A percentile compares a stretch with the other conserved stretches of the same genome.
These are phyloP conservation scores for Halisarca cf. caerulea DNA, from an alignment of 37 sponge, comb jelly and placozoan genomes.

Conservation along the genomic window DNA sequence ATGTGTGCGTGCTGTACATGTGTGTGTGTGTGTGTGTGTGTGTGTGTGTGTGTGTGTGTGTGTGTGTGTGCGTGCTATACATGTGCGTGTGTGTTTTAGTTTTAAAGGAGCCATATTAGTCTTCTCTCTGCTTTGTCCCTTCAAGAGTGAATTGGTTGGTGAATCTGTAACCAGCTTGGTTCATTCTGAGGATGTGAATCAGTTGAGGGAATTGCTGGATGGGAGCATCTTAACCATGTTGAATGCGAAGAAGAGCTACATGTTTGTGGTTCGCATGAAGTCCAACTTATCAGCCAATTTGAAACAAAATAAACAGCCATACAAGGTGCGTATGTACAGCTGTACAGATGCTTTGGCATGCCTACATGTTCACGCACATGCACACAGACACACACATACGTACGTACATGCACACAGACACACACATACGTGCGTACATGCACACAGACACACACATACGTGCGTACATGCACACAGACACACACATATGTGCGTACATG, in stretches of 20 bases:
- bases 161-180: not conserved
- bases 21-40: no score
- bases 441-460: not conserved
- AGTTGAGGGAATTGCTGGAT: not conserved
- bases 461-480: no score
- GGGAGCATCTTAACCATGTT: not conserved
- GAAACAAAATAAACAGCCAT: not conserved
- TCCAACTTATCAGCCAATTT: not conserved
- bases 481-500: no score
- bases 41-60: not conserved
- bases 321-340: conserved; percentile 27
- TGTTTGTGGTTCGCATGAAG: conserved; percentile 28
- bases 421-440: not conserved
- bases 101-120: not conserved
- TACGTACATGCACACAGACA: not conserved
- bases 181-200: not conserved
- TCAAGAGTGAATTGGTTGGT: not conserved
- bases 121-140: not conserved
- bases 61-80: not conserved
- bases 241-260: not conserved
- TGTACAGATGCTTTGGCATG: no score
- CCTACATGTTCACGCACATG: no score
- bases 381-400: not conserved
- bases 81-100: not conserved
- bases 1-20: no score